A percentile compares a stretch with the other conserved stretches of the same genome.
phyloP scores from a whole-genome alignment of 2,888 invertebrate genomes.

The Cephonodes hylas region DNA sequence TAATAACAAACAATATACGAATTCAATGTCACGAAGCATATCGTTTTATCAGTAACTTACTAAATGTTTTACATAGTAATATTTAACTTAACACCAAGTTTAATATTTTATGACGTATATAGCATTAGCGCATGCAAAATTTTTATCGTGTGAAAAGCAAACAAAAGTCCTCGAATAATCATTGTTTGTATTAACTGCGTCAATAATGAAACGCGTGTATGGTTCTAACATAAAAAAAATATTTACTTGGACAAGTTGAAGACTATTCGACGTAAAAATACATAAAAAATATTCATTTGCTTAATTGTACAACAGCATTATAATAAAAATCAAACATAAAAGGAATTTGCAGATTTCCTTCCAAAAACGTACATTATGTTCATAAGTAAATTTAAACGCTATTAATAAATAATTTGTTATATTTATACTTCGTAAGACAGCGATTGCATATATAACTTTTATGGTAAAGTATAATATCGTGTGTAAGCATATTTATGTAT shows the following conservation, averaged over 20 bases:
- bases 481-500: too few species aligned
- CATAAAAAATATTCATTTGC: too few species aligned
- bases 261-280: neutral
- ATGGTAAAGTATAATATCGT: too few species aligned
- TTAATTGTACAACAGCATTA: too few species aligned
- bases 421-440: too few species aligned
- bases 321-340: too few species aligned
- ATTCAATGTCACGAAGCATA: neutral
- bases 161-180: constrained; percentile 33
- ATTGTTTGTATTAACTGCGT: constrained; percentile 33
- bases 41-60: neutral
- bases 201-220: constrained; percentile 24
- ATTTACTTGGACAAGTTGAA: neutral
- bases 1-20: neutral
- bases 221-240: neutral
- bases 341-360: too few species aligned
- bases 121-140: constrained; percentile 12
- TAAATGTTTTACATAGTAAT: neutral
- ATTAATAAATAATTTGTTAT: too few species aligned
- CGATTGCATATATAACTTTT: too few species aligned
- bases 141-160: constrained; percentile 42
- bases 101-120: neutral
- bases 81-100: neutral
- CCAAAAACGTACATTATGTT: too few species aligned
- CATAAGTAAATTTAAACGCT: too few species aligned